Conservation (phyloP, 1,140 invertebrate species). For the Zaprionus lachaisei region DNA sequence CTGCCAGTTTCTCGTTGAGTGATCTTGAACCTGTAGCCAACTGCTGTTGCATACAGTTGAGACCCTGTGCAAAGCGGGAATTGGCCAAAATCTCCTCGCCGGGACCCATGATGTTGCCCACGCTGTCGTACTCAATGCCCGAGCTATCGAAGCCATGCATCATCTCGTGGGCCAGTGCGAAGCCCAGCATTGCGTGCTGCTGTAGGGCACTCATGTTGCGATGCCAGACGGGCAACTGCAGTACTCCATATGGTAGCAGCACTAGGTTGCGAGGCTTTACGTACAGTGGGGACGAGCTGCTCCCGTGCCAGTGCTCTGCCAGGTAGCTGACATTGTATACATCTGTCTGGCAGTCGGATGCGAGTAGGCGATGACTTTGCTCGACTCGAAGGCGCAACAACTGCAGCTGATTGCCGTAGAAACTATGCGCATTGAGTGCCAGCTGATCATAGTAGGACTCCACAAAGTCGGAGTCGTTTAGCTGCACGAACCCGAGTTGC, state of each 20-base stretch:
- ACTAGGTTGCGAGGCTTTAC: slow-evolving; percentile 71
- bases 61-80: slow-evolving; percentile 60
- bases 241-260: slow-evolving; percentile 67
- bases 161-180: slow-evolving; percentile 70
- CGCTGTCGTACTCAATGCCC: slow-evolving; percentile 72
- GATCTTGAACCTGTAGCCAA: slow-evolving; percentile 69
- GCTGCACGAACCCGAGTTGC: slow-evolving; percentile 63
- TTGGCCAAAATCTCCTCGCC: slow-evolving; percentile 71
- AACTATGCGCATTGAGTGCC: slow-evolving; percentile 60
- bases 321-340: slow-evolving; percentile 54
- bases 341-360: slow-evolving; percentile 3
- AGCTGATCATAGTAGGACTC: slow-evolving; percentile 60
- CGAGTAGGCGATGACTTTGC: slow-evolving; percentile 56
- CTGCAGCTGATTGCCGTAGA: slow-evolving; percentile 74
- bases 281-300: slow-evolving; percentile 72
- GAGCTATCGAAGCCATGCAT: slow-evolving; percentile 73
- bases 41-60: slow-evolving; percentile 76
- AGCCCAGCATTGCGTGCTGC: slow-evolving; percentile 75
- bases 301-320: slow-evolving; percentile 55
- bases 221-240: slow-evolving; percentile 74
- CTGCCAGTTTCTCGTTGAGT: slow-evolving; percentile 75
- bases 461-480: slow-evolving; percentile 49
- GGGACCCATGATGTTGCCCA: slow-evolving; percentile 77
- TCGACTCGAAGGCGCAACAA: slow-evolving; percentile 64
- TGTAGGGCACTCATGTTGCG: slow-evolving; percentile 61